Evolutionary conservation across 64 coral and sea anemone species (phyloP).

Genomic region (Astreopora myriophthalma): DNA sequence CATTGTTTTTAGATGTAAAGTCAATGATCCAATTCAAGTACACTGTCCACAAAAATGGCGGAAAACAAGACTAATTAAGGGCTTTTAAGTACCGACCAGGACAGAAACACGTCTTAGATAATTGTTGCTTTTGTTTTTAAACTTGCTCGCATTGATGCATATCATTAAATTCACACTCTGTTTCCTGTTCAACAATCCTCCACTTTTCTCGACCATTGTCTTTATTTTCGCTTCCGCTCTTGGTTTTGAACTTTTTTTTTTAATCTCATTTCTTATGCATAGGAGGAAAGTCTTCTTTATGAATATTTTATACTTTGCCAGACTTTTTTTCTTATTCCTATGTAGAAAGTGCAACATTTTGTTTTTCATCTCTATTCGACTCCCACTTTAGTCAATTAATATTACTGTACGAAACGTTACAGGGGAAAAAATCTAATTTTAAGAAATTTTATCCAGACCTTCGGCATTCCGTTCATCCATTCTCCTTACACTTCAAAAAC

Average conservation of each 20-base stretch:
- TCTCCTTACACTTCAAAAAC: background rate
- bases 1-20: background rate
- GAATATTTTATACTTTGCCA: constrained; percentile 22
- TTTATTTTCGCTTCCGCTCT: background rate
- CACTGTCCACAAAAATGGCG: background rate
- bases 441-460: background rate
- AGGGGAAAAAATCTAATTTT: background rate
- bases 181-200: background rate
- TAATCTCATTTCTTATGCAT: constrained; percentile 13
- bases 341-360: background rate
- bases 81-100: constrained; percentile 1
- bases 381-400: background rate
- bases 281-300: background rate
- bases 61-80: constrained; percentile 12
- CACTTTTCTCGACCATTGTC: background rate
- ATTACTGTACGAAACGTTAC: background rate
- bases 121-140: background rate
- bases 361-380: background rate
- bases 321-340: background rate
- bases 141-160: background rate
- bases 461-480: background rate
- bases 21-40: background rate
- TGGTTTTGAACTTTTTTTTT: background rate
- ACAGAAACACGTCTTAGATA: background rate
- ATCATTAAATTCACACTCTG: background rate